These are phyloP conservation scores for Drosophila albomicans DNA, from an alignment of 1,140 invertebrate genomes.

Conservation along the genomic window DNA sequence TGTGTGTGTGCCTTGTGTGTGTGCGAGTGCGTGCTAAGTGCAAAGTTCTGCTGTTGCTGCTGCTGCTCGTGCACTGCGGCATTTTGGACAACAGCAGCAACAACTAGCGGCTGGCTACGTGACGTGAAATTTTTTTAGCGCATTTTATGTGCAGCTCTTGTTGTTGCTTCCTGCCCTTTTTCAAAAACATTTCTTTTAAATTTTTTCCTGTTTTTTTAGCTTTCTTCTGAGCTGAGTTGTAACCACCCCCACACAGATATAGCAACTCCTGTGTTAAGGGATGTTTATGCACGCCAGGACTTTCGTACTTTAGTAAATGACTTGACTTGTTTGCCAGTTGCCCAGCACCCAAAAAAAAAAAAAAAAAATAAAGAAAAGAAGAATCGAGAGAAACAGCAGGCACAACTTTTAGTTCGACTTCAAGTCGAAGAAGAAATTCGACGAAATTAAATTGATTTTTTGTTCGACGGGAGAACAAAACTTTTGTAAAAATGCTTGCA, in stretches of 20 bases:
- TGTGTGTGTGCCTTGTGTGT: slow-evolving; percentile 10
- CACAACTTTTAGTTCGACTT: slow-evolving; percentile 50
- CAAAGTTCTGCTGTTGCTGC: slow-evolving; percentile 70
- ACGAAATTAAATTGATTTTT: slow-evolving; percentile 59
- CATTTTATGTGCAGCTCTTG: slow-evolving; percentile 71
- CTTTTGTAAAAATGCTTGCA: slow-evolving; percentile 40
- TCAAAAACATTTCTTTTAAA: slow-evolving; percentile 72
- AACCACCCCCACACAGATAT: slow-evolving; percentile 62
- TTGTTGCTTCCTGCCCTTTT: slow-evolving; percentile 45
- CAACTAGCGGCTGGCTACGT: slow-evolving; percentile 52
- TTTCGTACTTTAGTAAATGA: slow-evolving; percentile 75
- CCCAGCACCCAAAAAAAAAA: slow-evolving; percentile 26
- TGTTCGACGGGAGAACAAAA: slow-evolving; percentile 16
- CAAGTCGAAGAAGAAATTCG: slow-evolving; percentile 14
- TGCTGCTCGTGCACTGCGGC: slow-evolving; percentile 55
- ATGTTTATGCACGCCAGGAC: slow-evolving; percentile 74
- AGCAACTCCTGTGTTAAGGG: slow-evolving; percentile 60
- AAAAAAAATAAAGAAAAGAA: too few relatives aligned
- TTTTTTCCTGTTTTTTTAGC: slow-evolving; percentile 49
- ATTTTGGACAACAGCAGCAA: slow-evolving; percentile 35
- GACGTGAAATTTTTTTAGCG: slow-evolving; percentile 75
- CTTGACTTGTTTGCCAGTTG: slow-evolving; percentile 71
- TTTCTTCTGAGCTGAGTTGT: slow-evolving; percentile 45
- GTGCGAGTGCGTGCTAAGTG: slow-evolving; percentile 61
- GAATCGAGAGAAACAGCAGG: neutral